Evolutionary conservation across 2,888 invertebrate genomes (phyloP), one percentile per base, ranked within the genome.

Genomic region (Ophion obscuratus): DNA sequence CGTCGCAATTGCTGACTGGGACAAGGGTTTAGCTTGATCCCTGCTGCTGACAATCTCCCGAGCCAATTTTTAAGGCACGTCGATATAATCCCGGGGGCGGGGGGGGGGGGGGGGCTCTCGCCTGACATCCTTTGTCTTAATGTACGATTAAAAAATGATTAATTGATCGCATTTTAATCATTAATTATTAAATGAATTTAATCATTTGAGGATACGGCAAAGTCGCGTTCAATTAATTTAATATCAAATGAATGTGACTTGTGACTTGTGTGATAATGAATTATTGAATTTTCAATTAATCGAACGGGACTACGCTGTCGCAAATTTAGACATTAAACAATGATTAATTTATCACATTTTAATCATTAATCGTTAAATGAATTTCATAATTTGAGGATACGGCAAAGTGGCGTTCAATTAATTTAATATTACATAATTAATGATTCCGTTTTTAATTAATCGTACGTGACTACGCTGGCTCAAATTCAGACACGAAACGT

Each of bases 21-120:
- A 81, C 73, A 68, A 40, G 67, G 44, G 14, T 20, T 57, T 59
- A 64, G 68, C 79, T 79, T 68, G 61, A 62, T 83, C 77, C 62
- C 80, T 40, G 76, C 83, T 67, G 73, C 83, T 86, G 85, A 86
- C 85, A 86, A 86, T 86, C 66, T 64, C 83, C 83, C 85, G 83
- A 86, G 83, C 73, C 73, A 80, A 83, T 83, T 70, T 79, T 61
- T 74, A 75, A 79, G 79, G 44, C 74, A 68, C 10, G 36, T 73
- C 70, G 24, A 53, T 17, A 53, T 53, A 17, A 53, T 36, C 36
- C 59, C 40, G 36, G 36, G 1, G 27, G 14, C 4, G 14, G 11
- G 27, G n/a, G 36, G 36, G 1, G 24, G 24, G 27, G 14, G 7
- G 14, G 11, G 27, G n/a, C 2, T 31, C 31, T 57, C 66, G 24